Base-by-base conservation (phyloP, 2,797 vertebrate species). In the Xenentodon cancila region DNA sequence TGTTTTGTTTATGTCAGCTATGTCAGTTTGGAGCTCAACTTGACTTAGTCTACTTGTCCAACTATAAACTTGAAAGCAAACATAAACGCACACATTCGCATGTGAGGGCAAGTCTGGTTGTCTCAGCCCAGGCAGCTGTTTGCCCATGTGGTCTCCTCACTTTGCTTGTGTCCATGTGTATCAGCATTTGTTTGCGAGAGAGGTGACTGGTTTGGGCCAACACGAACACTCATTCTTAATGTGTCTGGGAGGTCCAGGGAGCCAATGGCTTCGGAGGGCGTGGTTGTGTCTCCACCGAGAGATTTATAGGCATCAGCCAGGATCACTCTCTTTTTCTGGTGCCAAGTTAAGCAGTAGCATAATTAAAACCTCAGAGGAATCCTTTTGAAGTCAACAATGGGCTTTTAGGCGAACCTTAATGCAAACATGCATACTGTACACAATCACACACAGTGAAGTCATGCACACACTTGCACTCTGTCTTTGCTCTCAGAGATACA, bases 281-380 rank as follows among this genome's bases (percentile, higher is more conserved):
- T 92, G 89, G 90, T 90, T 68, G 76, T 83, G 91, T 92, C 92
- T 93, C 87, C 89, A 77, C 84, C 61, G 82, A 82, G 89, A 93
- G 92, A 93, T 94, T 93, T 92, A 91, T 89, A 89, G 91, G 90
- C 88, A 91, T 92, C 91, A 91, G 84, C 91, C 88, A 90, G 88
- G 91, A 93, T 93, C 90, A 88, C 88, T 92, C 89, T 92, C 86
- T 91, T 88, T 81, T 89, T 84, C 88, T 82, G 86, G 91, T 93
- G 92, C 92, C 92, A 93, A 93, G 92, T 93, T 92, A 93, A 93
- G 93, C 91, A 90, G 89, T 91, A 90, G 89, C 91, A 87, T 93
- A 93, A 94, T 93, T 93, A 93, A 92, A 93, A 92, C 88, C 90
- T 87, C 90, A 64, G 85, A 85, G 90, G 92, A 93, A 93, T 93